These are phyloP conservation scores for Cichlasoma orientale DNA, from an alignment of 2,797 vertebrate genomes.

Conservation along the genomic window DNA sequence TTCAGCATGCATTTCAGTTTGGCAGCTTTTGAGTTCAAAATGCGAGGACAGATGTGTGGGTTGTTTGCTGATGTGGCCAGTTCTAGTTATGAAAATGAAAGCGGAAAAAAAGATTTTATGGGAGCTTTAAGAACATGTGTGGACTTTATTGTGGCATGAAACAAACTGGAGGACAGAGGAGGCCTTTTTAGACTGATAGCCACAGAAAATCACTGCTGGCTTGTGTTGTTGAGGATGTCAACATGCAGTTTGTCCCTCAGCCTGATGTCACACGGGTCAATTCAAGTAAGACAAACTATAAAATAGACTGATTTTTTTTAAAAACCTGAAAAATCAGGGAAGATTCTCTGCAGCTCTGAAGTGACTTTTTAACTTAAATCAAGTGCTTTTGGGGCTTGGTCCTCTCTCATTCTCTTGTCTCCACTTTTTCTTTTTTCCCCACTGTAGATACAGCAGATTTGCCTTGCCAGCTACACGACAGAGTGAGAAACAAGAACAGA, in stretches of 20 bases:
- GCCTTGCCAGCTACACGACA: conserved; percentile 5
- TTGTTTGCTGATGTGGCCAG: not conserved
- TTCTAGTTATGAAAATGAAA: not conserved
- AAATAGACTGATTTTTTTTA: not conserved
- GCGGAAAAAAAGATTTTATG: not conserved
- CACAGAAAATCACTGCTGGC: not conserved
- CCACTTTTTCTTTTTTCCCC: not conserved
- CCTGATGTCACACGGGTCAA: not conserved
- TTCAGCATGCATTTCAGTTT: not conserved
- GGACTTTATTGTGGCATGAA: not conserved
- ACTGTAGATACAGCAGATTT: conserved; percentile 25
- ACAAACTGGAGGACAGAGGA: not conserved
- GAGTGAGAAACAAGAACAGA: conserved; percentile 48
- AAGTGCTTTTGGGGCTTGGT: not conserved
- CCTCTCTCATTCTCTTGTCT: not conserved
- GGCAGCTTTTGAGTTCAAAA: not conserved
- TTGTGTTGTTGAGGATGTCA: not conserved
- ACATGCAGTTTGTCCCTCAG: not conserved
- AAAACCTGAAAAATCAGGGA: not conserved
- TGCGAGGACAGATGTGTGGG: not conserved
- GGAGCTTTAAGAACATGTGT: not conserved
- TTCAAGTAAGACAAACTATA: not conserved
- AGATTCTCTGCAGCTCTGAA: not conserved
- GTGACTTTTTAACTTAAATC: not conserved
- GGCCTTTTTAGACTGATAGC: not conserved